Evolutionary conservation across 2,113 vertebrate genomes (phyloP).

Genomic region (Bos taurus): ARS-UCD2.0 NC_037332.1:30174501-30175000

Average conservation of each 20-base stretch:
- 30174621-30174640: conserved; percentile 2
- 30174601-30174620: neutral
- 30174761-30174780: neutral
- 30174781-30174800: neutral
- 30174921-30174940: neutral
- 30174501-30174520: neutral
- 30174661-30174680: neutral
- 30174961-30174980: neutral
- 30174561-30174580: neutral
- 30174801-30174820: neutral
- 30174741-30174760: neutral
- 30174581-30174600: neutral
- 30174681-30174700: neutral
- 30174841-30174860: neutral
- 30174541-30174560: neutral
- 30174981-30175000: neutral
- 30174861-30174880: neutral
- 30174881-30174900: neutral
- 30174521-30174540: neutral
- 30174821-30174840: neutral
- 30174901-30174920: neutral
- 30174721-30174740: neutral
- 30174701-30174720: neutral
- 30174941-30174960: neutral
- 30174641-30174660: neutral